Evolutionary conservation across 2,888 invertebrate species (phyloP).

Genomic region (Dorcus hopei): DNA sequence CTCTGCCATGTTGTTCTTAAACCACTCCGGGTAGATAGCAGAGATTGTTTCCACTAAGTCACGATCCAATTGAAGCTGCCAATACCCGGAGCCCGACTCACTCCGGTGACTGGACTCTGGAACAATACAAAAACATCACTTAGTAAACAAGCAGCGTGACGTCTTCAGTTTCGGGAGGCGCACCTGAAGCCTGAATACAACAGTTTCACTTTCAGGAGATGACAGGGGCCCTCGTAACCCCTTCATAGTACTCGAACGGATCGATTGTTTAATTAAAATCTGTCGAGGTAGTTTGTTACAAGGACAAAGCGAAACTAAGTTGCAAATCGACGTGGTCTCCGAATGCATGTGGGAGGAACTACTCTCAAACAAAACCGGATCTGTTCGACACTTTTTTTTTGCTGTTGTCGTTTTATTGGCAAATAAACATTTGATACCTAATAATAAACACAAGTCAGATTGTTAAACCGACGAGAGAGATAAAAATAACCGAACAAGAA

Average conservation of each 20-base stretch:
- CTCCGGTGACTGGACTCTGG: constrained; percentile 64
- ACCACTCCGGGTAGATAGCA: constrained; percentile 92
- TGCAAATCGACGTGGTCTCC: neutral
- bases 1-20: constrained; percentile 58
- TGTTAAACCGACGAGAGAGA: too few species aligned
- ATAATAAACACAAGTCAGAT: too few species aligned
- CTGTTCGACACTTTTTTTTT: constrained; percentile 11
- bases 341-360: constrained; percentile 33
- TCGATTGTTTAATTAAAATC: neutral
- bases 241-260: neutral
- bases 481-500: too few species aligned
- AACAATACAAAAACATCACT: constrained; percentile 37
- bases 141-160: neutral
- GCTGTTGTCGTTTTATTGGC: too few species aligned
- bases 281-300: neutral
- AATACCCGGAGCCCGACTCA: constrained; percentile 74
- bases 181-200: neutral
- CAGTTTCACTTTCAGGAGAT: neutral
- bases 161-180: neutral
- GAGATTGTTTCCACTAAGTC: constrained; percentile 89
- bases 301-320: neutral
- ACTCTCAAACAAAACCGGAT: constrained; percentile 35
- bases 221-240: neutral
- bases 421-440: too few species aligned
- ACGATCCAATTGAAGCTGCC: constrained; percentile 90